A percentile compares a stretch with the other conserved stretches of the same genome.
phyloP scores from a whole-genome alignment of 2,797 vertebrate genomes.

The Phoebastria nigripes region DNA sequence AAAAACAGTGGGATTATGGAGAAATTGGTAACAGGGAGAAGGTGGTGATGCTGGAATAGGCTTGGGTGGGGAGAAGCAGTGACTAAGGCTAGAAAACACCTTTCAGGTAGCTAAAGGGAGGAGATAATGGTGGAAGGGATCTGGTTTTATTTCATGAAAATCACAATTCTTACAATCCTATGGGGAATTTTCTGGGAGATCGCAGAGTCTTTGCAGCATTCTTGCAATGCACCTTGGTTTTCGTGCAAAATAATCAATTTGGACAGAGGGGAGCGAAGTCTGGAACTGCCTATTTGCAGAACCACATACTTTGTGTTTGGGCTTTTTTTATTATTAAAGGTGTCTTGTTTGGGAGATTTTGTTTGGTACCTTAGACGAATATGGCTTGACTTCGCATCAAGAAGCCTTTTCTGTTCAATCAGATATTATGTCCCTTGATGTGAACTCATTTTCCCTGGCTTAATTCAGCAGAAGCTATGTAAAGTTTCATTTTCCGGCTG shows the following conservation, averaged over 20 bases:
- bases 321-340: not conserved
- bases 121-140: not conserved
- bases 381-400: not conserved
- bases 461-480: not conserved
- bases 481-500: not conserved
- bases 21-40: not conserved
- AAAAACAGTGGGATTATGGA: not conserved
- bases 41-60: too few relatives aligned
- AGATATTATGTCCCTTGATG: too few relatives aligned
- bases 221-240: not conserved
- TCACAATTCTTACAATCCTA: not conserved
- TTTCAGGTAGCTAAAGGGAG: not conserved
- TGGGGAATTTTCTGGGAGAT: not conserved
- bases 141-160: not conserved
- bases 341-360: not conserved
- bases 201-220: not conserved
- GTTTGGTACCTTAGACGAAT: not conserved
- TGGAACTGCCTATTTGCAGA: not conserved
- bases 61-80: not conserved
- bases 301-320: not conserved
- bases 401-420: too few relatives aligned
- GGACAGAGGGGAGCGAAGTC: not conserved
- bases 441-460: not conserved
- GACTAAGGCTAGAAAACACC: not conserved
- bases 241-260: not conserved